Base-by-base conservation (phyloP, 2,888 invertebrate genomes). In the Choreutis nemorana region DNA sequence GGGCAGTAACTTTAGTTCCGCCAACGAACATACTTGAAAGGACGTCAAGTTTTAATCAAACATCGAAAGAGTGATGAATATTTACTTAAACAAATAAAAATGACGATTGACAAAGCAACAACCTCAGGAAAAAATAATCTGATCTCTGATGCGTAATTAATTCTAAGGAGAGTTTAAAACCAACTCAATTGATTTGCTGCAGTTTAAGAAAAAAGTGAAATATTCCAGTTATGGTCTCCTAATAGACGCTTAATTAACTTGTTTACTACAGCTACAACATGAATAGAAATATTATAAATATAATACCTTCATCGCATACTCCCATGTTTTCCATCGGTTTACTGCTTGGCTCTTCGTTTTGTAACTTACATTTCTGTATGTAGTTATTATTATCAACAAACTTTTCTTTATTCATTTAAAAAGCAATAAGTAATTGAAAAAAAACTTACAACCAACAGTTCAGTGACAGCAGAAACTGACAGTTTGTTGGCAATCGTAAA, bases 271-370 rank as follows among this genome's bases (percentile, higher is more conserved):
- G 14, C 31, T n/a, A 24, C 26, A 42, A 40, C 32, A 45, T 30
- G 37, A 24, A 27, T 28, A 29, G 31, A 35, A 46, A 44, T 30
- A 40, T 24, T 8, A 35, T 30, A 29, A 33, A 35, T 34, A 34
- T 39, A 48, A 50, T 57, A 77, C 75, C 77, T 53, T 75, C 75
- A 39, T 77, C 71, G 38, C 77, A 73, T 36, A 75, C 63, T 36
- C 77, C 75, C 75, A 77, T 77, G 32, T 29, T 43, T 13, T 30
- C 14, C 14, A 28, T 30, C n/a, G 4, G n/a, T 10, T 26, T 26
- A n/a, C 15, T 14, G 4, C 14, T 12, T n/a, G 14, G n/a, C 8
- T 14, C n/a, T 15, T 26, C 26, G 15, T 8, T 9, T 14, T 15
- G 13, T n/a, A 15, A n/a, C 4, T 14, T 14, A n/a, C n/a, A n/a